Percentiles rank a stretch among this genome's conserved stretches.
These are phyloP conservation scores for Urocynchramus pylzowi DNA, from an alignment of 2,113 vertebrate genomes.

Conservation along the genomic window DNA sequence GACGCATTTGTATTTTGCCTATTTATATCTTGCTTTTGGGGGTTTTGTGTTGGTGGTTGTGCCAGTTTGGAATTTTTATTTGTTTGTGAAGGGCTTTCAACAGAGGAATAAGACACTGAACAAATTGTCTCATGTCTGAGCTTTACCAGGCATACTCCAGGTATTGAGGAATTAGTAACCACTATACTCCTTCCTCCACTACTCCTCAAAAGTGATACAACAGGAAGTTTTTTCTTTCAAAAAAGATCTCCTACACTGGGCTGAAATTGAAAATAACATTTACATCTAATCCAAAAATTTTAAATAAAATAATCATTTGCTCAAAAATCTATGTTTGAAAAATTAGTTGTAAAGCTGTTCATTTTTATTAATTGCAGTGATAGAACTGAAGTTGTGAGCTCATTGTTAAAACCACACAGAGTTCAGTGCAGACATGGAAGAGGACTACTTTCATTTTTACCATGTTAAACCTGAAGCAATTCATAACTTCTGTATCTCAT, in stretches of 20 bases:
- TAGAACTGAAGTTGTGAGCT: not conserved
- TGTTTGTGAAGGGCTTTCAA: not conserved
- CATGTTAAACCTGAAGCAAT: not conserved
- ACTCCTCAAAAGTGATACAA: not conserved
- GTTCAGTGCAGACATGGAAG: not conserved
- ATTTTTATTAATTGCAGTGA: not conserved
- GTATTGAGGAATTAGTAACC: not conserved
- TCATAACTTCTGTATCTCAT: not conserved
- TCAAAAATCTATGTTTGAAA: not conserved
- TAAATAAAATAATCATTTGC: not conserved
- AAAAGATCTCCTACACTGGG: not conserved
- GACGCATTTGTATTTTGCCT: not conserved
- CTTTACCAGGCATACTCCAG: not conserved
- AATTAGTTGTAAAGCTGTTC: not conserved
- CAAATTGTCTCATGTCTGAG: not conserved
- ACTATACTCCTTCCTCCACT: not conserved
- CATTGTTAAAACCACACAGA: not conserved
- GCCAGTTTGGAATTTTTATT: not conserved
- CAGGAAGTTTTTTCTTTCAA: not conserved
- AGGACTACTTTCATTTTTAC: not conserved
- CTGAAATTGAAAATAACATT: not conserved
- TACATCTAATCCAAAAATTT: not conserved
- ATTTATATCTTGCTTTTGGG: not conserved
- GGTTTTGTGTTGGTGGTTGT: not conserved
- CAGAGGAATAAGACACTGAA: not conserved